A percentile compares a stretch with the other conserved stretches of the same genome.
Evolutionary conservation across 92 coral and sea anemone species (phyloP).

Genomic region (Galaxea fascicularis): DNA sequence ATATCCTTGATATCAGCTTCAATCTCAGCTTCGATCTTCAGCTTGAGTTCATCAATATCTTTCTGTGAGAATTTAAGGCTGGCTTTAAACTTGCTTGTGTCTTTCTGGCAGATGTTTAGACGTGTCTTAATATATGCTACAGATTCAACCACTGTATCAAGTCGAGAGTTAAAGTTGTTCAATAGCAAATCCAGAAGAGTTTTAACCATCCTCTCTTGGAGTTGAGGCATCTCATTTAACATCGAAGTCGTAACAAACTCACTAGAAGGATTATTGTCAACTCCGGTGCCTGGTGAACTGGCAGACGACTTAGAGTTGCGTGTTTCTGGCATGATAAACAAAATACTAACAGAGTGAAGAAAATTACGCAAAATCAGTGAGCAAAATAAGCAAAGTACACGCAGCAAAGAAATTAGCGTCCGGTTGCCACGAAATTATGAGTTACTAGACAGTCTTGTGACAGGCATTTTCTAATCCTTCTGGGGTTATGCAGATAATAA

Average conservation of each 20-base stretch:
- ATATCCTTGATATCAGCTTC: too few relatives aligned
- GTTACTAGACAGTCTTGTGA: too few relatives aligned
- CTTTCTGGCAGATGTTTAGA: slow-evolving; percentile 18
- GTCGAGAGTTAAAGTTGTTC: slow-evolving; percentile 5
- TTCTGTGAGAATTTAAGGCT: slow-evolving; percentile 20
- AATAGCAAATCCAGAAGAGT: background rate
- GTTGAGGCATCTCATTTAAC: slow-evolving; percentile 20
- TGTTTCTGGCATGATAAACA: slow-evolving; percentile 3
- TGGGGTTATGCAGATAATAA: too few relatives aligned
- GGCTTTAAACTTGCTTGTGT: background rate
- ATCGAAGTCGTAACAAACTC: slow-evolving; percentile 17
- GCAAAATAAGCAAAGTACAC: too few relatives aligned
- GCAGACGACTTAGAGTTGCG: too few relatives aligned
- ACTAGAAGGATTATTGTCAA: slow-evolving; percentile 13
- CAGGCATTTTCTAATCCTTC: too few relatives aligned
- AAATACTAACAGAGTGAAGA: background rate
- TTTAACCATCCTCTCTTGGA: slow-evolving; percentile 17
- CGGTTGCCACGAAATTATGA: too few relatives aligned
- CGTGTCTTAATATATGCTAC: too few relatives aligned
- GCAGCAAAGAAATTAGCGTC: too few relatives aligned
- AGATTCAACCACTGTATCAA: slow-evolving; percentile 17
- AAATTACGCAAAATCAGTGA: too few relatives aligned
- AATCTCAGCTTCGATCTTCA: background rate
- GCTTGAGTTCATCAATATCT: slow-evolving; percentile 20
- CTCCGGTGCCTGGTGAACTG: slow-evolving; percentile 4